phyloP scores from a whole-genome alignment of 2,888 invertebrate species.

The Flexamia atlantica region DNA sequence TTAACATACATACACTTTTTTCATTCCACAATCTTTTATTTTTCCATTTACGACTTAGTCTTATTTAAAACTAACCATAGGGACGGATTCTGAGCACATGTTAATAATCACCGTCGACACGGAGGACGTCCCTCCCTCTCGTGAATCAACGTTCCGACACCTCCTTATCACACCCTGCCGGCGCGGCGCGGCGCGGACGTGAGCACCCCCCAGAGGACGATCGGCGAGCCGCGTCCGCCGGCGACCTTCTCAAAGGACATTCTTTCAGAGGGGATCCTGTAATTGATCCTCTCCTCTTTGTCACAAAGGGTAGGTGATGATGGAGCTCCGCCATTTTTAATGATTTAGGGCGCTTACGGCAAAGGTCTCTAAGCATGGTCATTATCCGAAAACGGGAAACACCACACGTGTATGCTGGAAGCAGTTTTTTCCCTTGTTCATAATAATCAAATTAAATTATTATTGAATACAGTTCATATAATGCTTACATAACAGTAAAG shows the following conservation, averaged over 20 bases:
- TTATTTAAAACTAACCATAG: too few species aligned
- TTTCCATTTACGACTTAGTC: too few species aligned
- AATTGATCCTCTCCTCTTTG: constrained; percentile 46
- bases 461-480: too few species aligned
- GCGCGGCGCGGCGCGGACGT: neutral
- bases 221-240: neutral
- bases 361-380: constrained; percentile 21
- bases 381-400: neutral
- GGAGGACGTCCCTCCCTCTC: neutral
- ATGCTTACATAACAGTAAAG: too few species aligned
- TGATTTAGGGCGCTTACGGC: constrained; percentile 30
- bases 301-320: constrained; percentile 48
- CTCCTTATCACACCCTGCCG: constrained; percentile 18
- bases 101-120: neutral
- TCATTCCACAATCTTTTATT: too few species aligned
- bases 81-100: too few species aligned
- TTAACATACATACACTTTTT: too few species aligned
- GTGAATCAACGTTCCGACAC: neutral
- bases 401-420: neutral
- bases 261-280: constrained; percentile 49
- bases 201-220: constrained; percentile 18
- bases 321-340: constrained; percentile 35
- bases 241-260: constrained; percentile 55
- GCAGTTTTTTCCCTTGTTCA: too few species aligned
- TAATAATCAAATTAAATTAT: too few species aligned